Evolutionary conservation across 2,888 invertebrate genomes (phyloP).

Genomic region (Cataglyphis altisquamis): DNA sequence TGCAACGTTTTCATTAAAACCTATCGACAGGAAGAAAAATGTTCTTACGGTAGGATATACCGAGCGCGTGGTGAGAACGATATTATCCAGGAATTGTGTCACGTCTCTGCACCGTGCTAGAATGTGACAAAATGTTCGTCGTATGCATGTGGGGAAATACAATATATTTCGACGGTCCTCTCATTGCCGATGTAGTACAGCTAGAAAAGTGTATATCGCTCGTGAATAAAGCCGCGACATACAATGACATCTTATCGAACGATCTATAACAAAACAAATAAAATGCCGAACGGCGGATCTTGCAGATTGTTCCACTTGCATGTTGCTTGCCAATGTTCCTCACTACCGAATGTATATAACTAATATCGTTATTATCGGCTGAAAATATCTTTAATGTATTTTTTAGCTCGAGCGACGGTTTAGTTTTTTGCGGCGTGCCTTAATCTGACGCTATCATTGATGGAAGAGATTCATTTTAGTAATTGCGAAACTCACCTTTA

Average conservation of each 20-base stretch:
- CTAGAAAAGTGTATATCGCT: constrained; percentile 63
- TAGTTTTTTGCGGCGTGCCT: not conserved
- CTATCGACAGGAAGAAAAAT: constrained; percentile 67
- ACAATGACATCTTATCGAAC: constrained; percentile 51
- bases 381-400: constrained; percentile 50
- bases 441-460: constrained; percentile 7
- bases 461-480: not conserved
- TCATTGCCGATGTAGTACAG: constrained; percentile 62
- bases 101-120: constrained; percentile 72
- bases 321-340: not conserved
- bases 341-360: constrained; percentile 46
- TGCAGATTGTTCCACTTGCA: constrained; percentile 41
- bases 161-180: constrained; percentile 68
- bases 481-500: not conserved
- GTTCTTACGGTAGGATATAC: constrained; percentile 63
- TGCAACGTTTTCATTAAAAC: constrained; percentile 41
- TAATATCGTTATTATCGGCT: constrained; percentile 49
- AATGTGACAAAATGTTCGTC: constrained; percentile 73
- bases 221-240: constrained; percentile 48
- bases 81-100: constrained; percentile 70
- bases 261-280: constrained; percentile 54
- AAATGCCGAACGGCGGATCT: constrained; percentile 44
- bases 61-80: constrained; percentile 28
- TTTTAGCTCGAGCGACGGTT: constrained; percentile 30
- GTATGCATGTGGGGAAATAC: constrained; percentile 50